Evolutionary conservation across 2,797 vertebrate genomes (phyloP), one percentile per base, ranked within the genome.

Genomic region (Podarcis lilfordi): DNA sequence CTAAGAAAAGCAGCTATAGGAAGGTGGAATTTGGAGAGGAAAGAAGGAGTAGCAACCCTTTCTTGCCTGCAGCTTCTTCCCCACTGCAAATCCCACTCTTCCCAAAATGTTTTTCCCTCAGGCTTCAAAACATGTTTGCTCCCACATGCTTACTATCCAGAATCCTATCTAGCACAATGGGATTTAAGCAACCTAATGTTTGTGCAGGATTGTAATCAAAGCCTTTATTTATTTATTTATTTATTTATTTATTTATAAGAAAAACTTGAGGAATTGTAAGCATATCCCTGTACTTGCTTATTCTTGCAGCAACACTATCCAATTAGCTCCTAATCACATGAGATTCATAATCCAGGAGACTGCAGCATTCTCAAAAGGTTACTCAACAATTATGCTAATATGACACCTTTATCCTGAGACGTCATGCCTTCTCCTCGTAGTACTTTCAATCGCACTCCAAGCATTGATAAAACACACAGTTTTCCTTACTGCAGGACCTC

Each of bases 221-320:
- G 59, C 87, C 80, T 86, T 37, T 15, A 0, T 86, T 85, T 84
- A 91, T 50, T 13, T 50, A 11, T 50, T 13, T 13, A 11, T 13
- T 50, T 45, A 10, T 45, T 11, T 50, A 11, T 50, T 50, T 11
- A 11, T 50, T 50, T 50, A 86, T 32, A 32, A 32, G 37, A 23
- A 23, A 23, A 5, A 19, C 61, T 85, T 92, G 90, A n/a, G 87
- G 89, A 93, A 66, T 90, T 11, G 88, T 77, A 79, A 40, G 45
- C 68, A 91, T 94, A 91, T 91, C 94, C 93, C 93, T 94, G 93
- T 91, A 94, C 88, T 95, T 95, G 93, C 88, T 95, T 91, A 95
- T 91, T 92, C 91, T 92, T 93, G 92, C 79, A 89, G 79, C 50
- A 89, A 89, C 71, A 88, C 91, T 94, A 72, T 79, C 86, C 91